phyloP scores from a whole-genome alignment of 2,113 vertebrate genomes.

The Nothobranchius furzeri region DNA sequence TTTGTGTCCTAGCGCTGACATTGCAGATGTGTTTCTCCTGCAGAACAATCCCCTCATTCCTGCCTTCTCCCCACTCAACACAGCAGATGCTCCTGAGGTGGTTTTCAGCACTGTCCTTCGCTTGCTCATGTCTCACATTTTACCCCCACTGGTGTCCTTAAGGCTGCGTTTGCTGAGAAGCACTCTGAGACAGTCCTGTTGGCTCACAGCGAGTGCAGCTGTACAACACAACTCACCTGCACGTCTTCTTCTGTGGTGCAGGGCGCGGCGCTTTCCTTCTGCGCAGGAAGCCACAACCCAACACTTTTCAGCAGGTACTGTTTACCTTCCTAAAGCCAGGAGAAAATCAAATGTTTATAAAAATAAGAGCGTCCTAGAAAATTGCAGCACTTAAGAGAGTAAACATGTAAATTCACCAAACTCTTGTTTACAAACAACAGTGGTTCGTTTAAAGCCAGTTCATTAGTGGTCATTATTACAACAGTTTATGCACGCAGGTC shows the following conservation, averaged over 20 bases:
- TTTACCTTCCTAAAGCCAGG: slow-evolving; percentile 75
- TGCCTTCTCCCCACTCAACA: slow-evolving; percentile 2
- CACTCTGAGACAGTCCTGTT: slow-evolving; percentile 47
- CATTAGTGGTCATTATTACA: not conserved
- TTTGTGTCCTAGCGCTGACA: slow-evolving; percentile 11
- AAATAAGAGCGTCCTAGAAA: too few species aligned
- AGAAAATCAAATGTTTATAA: not conserved
- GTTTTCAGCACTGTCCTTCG: slow-evolving; percentile 22
- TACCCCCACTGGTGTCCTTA: slow-evolving; percentile 42
- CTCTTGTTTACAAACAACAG: not conserved
- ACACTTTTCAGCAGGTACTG: slow-evolving; percentile 81
- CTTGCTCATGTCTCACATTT: slow-evolving; percentile 46
- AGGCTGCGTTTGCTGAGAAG: slow-evolving; percentile 36
- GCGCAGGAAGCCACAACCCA: slow-evolving; percentile 75
- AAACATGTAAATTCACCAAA: not conserved
- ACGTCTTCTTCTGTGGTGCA: slow-evolving; percentile 50
- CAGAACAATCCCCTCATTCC: not conserved
- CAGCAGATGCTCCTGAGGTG: slow-evolving; percentile 17
- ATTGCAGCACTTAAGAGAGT: too few species aligned
- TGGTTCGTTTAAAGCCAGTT: not conserved
- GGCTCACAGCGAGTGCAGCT: slow-evolving; percentile 35
- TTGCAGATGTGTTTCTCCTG: not conserved
- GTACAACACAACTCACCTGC: slow-evolving; percentile 69
- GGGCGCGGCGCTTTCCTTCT: slow-evolving; percentile 60
- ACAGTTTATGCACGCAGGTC: not conserved